phyloP scores from a whole-genome alignment of 1,140 invertebrate species.

The Caenorhabditis inopinata region DNA sequence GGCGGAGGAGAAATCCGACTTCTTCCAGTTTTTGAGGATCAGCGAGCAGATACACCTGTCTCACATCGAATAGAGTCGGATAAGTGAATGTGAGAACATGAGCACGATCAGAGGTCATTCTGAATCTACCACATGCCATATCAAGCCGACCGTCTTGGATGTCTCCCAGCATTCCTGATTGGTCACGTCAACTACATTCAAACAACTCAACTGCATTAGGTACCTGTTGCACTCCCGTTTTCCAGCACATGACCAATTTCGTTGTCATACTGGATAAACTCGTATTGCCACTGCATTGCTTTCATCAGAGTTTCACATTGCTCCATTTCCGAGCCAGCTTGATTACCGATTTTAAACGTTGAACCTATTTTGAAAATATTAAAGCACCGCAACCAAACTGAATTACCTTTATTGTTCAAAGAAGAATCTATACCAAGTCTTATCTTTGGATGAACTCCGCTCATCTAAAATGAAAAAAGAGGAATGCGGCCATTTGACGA shows the following conservation, averaged over 20 bases:
- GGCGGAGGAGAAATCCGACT: neutral
- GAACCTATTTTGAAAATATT: neutral
- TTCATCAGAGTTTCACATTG: slow-evolving; percentile 18
- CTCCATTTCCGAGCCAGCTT: neutral
- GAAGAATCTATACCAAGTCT: neutral
- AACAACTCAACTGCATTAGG: too few relatives aligned
- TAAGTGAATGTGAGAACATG: slow-evolving; percentile 1
- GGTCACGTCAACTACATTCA: too few relatives aligned
- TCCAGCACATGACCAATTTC: neutral
- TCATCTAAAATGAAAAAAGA: neutral
- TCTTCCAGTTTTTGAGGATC: neutral
- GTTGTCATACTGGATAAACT: slow-evolving; percentile 6
- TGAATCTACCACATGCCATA: slow-evolving; percentile 12
- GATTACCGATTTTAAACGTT: slow-evolving; percentile 19
- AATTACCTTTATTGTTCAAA: slow-evolving; percentile 3
- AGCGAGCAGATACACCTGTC: neutral
- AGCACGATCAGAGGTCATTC: slow-evolving; percentile 3
- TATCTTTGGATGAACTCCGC: neutral
- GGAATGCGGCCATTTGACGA: too few relatives aligned
- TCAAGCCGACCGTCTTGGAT: neutral
- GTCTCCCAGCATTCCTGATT: slow-evolving; percentile 13
- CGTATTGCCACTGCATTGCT: neutral
- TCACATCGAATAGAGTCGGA: slow-evolving; percentile 12
- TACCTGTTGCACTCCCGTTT: slow-evolving; percentile 5
- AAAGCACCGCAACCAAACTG: too few relatives aligned